These are phyloP conservation scores for Anser brachyrhynchus DNA, from an alignment of 2,113 vertebrate species.

Conservation along the genomic window DNA sequence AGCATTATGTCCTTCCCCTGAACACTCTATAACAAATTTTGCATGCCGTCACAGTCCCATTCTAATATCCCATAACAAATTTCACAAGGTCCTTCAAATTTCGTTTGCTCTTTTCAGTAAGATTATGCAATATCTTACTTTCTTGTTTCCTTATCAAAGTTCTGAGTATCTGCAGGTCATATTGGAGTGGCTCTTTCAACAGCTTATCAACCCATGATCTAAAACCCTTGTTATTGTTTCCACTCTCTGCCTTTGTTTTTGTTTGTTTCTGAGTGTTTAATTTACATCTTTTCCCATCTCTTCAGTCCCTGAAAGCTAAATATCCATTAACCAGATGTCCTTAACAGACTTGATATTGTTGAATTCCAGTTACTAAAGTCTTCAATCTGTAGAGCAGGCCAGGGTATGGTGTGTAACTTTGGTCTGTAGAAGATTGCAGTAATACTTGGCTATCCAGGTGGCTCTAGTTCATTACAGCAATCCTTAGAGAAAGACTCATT, in stretches of 20 bases:
- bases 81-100: neutral
- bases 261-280: neutral
- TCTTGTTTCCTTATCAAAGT: neutral
- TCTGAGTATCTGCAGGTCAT: accelerated
- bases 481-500: neutral
- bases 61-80: neutral
- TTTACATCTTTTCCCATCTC: neutral
- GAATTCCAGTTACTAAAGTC: neutral
- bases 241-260: neutral
- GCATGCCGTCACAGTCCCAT: neutral
- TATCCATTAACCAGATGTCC: neutral
- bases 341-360: neutral
- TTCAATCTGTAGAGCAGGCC: neutral
- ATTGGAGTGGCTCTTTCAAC: neutral
- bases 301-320: neutral
- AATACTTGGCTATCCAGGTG: neutral
- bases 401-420: accelerated
- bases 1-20: neutral
- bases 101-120: neutral
- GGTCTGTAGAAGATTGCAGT: neutral
- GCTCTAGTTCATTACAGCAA: neutral
- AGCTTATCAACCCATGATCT: accelerated
- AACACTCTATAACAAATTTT: neutral
- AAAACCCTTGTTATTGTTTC: neutral
- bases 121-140: neutral